Conservation (phyloP, 2,888 invertebrate genomes). For the Harpagoxenus sublaevis region DNA sequence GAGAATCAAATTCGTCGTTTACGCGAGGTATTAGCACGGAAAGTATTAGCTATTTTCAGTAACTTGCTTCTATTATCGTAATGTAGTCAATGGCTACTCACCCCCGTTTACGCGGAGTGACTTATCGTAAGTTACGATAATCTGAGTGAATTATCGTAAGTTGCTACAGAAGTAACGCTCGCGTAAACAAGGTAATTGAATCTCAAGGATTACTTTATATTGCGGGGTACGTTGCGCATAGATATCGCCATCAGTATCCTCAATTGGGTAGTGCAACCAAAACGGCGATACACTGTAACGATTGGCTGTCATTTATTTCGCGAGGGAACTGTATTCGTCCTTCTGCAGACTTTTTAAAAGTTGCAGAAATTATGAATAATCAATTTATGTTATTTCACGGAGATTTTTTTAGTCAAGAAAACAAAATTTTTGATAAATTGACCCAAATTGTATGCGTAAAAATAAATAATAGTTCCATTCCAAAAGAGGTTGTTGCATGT, state of each 20-base stretch:
- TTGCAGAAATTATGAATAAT: background rate
- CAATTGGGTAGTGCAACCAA: background rate
- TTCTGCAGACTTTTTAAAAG: background rate
- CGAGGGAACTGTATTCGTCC: constrained; percentile 5
- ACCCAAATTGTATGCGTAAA: background rate
- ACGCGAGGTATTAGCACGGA: no score
- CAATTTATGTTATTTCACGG: background rate
- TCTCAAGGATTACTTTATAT: background rate
- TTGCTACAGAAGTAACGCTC: no score
- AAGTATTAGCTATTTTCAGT: no score
- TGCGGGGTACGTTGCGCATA: background rate
- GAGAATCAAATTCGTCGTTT: no score
- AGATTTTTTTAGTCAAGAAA: background rate
- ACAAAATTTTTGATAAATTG: constrained; percentile 9
- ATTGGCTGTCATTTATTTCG: constrained; percentile 7
- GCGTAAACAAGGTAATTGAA: no score
- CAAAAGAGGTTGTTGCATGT: background rate
- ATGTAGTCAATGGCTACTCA: no score
- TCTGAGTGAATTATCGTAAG: no score
- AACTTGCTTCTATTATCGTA: no score
- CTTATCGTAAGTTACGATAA: no score
- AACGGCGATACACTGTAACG: background rate
- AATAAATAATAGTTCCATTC: background rate
- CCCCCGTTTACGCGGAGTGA: no score
- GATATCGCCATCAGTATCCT: background rate